Base-by-base conservation (phyloP, 2,888 invertebrate genomes). In the Coelogynopora nodosa region DNA sequence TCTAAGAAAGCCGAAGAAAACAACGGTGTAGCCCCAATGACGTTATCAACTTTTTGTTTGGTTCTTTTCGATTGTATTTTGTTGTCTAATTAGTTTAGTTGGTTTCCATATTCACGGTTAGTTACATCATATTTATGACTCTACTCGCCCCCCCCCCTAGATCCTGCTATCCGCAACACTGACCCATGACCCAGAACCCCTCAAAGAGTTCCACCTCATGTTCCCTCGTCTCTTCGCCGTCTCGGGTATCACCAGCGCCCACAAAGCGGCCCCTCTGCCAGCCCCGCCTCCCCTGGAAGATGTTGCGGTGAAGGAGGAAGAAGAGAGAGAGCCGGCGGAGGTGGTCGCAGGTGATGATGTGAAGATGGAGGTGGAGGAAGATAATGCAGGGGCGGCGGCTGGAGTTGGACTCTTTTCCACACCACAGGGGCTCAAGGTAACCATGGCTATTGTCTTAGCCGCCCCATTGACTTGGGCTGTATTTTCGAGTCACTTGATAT, bases 151-250 rank as follows among this genome's bases (percentile, higher is more conserved):
- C n/a, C 29, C 30, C 83, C 29, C 29, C 2, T 30, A 98, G 91
- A 93, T 99, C 82, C 93, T 99, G 0, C 97, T 98, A 90, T 98
- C 98, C n/a, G 99, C 99, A 0, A 99, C 99, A 0, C 92, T 98
- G 23, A 96, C 97, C 0, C 96, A 96, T 91, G 97, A 99, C 93
- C 97, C 98, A 0, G 98, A 99, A 92, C 96, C 96, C 91, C 93
- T 99, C 84, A 95, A 96, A 90, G 94, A 95, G 88, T 94, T 98
- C 91, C 94, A 95, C 18, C 93, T 99, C 1, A 97, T 97, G 90
- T 95, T 96, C 91, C 98, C 99, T 0, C 95, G 95, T 91, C 93
- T 99, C 1, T 97, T 97, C 67, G 67, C 91, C 91, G n/a, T 90
- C 90, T 29, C 89, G 5, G 49, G 49, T 49, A 18, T 49, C 5